phyloP scores from a whole-genome alignment of 1,140 invertebrate species.

The Polypedilum pembai region DNA sequence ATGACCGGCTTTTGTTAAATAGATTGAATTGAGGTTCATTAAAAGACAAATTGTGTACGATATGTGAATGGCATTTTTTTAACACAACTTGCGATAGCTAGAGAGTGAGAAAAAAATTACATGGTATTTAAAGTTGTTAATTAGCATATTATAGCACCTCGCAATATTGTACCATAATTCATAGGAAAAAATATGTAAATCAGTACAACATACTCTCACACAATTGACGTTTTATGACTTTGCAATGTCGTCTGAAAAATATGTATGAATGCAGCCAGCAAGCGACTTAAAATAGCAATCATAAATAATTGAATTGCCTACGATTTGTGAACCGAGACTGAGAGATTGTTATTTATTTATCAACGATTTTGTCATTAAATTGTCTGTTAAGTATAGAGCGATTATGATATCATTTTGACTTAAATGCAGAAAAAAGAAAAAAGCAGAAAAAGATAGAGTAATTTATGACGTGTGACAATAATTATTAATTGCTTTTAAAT shows the following conservation, averaged over 20 bases:
- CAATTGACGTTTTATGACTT: background rate
- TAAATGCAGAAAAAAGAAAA: too few relatives aligned
- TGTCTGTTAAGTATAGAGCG: too few relatives aligned
- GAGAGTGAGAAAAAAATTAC: background rate
- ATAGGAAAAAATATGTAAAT: slow-evolving; percentile 3
- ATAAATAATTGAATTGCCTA: slow-evolving; percentile 16
- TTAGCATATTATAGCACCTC: slow-evolving; percentile 17
- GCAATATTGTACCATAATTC: background rate
- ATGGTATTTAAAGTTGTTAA: slow-evolving; percentile 12
- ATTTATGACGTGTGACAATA: too few relatives aligned
- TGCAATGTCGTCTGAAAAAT: slow-evolving; percentile 4
- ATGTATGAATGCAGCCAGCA: background rate
- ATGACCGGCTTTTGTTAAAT: background rate
- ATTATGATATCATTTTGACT: too few relatives aligned
- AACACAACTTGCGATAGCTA: background rate
- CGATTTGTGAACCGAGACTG: background rate
- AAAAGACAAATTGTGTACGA: background rate
- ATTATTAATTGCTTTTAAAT: too few relatives aligned
- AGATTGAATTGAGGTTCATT: background rate
- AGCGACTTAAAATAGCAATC: background rate
- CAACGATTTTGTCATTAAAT: too few relatives aligned
- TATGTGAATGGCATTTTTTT: background rate
- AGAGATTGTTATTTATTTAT: too few relatives aligned
- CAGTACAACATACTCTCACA: background rate
- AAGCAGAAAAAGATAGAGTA: too few relatives aligned